Percentiles rank a stretch among this genome's conserved stretches.
Conservation (phyloP, 2,113 vertebrate genomes). For the Phrynosoma platyrhinos region DNA sequence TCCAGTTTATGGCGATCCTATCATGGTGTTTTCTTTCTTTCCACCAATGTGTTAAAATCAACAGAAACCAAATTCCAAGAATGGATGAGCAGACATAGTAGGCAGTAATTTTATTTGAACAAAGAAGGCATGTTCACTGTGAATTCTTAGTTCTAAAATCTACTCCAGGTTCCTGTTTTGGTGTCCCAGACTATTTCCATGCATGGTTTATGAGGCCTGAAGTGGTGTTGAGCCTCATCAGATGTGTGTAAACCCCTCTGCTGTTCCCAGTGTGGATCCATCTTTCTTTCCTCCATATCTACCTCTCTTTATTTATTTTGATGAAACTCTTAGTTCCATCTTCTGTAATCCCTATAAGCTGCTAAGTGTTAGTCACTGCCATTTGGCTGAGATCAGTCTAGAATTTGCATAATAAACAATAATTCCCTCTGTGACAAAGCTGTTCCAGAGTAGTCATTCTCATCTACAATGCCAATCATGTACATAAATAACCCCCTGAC, state of each 20-base stretch:
- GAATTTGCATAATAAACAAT: constrained; percentile 24
- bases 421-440: constrained; percentile 9
- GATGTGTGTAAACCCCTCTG: background rate
- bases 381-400: constrained; percentile 20
- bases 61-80: background rate
- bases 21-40: no score
- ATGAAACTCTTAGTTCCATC: background rate
- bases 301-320: background rate
- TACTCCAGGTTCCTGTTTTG: background rate
- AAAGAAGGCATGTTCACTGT: background rate
- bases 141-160: background rate
- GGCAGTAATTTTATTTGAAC: background rate
- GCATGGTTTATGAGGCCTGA: no score
- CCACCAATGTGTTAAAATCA: background rate
- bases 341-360: background rate
- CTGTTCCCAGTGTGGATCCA: background rate
- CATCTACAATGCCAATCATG: constrained; percentile 14
- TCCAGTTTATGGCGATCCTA: no score
- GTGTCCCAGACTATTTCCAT: no score
- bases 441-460: constrained; percentile 37
- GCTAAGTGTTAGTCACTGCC: background rate
- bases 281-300: background rate
- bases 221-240: background rate
- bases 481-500: constrained; percentile 34
- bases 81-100: background rate